Conservation (phyloP, 2,797 vertebrate species). For the Lithobates pipiens region DNA sequence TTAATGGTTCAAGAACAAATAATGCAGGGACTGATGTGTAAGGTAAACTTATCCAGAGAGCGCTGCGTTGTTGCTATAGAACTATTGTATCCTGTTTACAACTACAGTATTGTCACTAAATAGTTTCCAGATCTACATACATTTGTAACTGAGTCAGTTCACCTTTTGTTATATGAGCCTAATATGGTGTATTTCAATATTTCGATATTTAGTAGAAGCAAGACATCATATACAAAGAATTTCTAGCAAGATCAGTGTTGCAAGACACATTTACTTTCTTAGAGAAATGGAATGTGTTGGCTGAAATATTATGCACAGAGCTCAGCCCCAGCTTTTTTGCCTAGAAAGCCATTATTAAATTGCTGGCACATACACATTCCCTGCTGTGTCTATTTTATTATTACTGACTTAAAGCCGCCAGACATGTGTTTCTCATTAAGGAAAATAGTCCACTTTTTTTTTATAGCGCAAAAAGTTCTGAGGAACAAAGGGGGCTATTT, state of each 20-base stretch:
- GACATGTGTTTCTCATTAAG: slow-evolving; percentile 65
- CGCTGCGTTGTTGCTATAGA: too few relatives aligned
- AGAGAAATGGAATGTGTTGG: slow-evolving; percentile 47
- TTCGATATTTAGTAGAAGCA: not conserved
- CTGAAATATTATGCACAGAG: slow-evolving; percentile 1
- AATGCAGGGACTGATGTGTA: too few relatives aligned
- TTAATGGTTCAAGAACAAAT: too few relatives aligned
- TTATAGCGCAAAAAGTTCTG: slow-evolving; percentile 72
- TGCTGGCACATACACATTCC: slow-evolving; percentile 38
- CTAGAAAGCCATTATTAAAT: slow-evolving; percentile 55
- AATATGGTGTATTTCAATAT: not conserved
- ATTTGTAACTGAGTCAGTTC: not conserved
- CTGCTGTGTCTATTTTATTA: slow-evolving; percentile 47
- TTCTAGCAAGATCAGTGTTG: slow-evolving; percentile 2
- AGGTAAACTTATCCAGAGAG: too few relatives aligned
- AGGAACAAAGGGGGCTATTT: slow-evolving; percentile 73
- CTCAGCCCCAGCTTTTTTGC: slow-evolving; percentile 28
- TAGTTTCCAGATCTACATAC: too few relatives aligned
- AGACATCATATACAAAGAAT: slow-evolving; percentile 33
- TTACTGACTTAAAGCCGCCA: slow-evolving; percentile 65
- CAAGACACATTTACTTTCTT: slow-evolving; percentile 25
- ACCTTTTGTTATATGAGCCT: not conserved
- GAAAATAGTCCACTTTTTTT: slow-evolving; percentile 59
- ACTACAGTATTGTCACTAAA: too few relatives aligned
- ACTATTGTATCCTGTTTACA: too few relatives aligned